These are phyloP conservation scores for Mus spretus DNA, from an alignment of 2,797 vertebrate genomes.

Conservation along the genomic window DNA sequence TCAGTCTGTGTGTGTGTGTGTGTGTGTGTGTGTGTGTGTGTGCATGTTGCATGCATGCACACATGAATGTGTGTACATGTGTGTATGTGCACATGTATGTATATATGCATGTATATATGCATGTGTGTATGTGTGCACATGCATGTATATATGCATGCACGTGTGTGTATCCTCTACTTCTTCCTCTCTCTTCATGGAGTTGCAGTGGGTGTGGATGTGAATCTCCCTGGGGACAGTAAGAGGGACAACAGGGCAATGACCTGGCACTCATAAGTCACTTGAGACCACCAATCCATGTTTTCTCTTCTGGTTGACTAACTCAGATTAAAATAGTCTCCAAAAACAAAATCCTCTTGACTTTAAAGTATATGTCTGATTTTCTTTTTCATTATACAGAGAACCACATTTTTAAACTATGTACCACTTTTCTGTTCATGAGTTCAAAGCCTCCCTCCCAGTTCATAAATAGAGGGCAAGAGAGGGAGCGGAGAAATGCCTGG, in stretches of 20 bases:
- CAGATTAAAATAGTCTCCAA: background rate
- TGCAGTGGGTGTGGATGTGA: background rate
- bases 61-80: too few species aligned
- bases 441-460: background rate
- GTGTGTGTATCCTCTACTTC: background rate
- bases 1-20: background rate
- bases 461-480: background rate
- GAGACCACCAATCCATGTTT: background rate
- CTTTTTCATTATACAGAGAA: background rate
- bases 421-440: background rate
- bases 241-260: background rate
- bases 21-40: too few species aligned
- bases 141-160: too few species aligned
- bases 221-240: too few species aligned
- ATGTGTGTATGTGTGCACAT: background rate
- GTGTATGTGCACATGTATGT: too few species aligned
- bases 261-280: background rate
- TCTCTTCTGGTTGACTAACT: background rate
- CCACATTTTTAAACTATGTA: slow-evolving; percentile 17
- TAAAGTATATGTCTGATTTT: background rate
- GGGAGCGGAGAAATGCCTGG: background rate
- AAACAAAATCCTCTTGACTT: background rate
- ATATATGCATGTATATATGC: too few species aligned
- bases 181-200: background rate
- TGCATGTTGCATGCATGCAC: too few species aligned